Percentiles rank a stretch among this genome's conserved stretches.
Evolutionary conservation across 2,888 invertebrate species (phyloP).

Genomic region (Lapara coniferarum): DNA sequence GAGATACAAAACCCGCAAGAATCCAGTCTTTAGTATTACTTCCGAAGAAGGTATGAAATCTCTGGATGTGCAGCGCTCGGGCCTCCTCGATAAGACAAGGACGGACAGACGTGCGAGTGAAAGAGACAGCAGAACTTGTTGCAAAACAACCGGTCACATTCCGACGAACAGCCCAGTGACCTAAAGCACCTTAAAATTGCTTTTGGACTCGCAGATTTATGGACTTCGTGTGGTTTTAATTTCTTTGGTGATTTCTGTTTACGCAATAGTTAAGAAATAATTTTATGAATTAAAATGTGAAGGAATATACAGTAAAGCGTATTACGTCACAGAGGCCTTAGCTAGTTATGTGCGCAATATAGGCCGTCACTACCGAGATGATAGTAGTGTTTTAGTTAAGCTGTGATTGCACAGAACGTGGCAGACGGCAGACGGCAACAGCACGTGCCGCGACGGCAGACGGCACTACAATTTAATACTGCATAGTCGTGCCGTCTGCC

Average conservation of each 20-base stretch:
- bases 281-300: too few relatives aligned
- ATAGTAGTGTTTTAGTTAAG: too few relatives aligned
- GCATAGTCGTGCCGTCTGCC: too few relatives aligned
- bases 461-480: too few relatives aligned
- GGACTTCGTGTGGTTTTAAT: constrained; percentile 29
- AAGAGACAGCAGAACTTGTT: constrained; percentile 72
- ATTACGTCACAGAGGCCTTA: too few relatives aligned
- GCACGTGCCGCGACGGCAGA: too few relatives aligned
- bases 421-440: too few relatives aligned
- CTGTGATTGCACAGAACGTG: too few relatives aligned
- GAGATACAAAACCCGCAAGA: constrained; percentile 50
- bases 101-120: constrained; percentile 46
- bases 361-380: too few relatives aligned
- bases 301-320: too few relatives aligned
- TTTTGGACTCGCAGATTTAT: constrained; percentile 39
- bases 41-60: constrained; percentile 62
- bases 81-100: constrained; percentile 43
- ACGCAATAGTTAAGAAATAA: not conserved
- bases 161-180: constrained; percentile 77
- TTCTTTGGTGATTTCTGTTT: not conserved
- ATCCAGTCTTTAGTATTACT: constrained; percentile 64
- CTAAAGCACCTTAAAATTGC: constrained; percentile 60
- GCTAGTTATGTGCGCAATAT: too few relatives aligned
- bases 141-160: constrained; percentile 78
- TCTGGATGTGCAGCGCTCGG: constrained; percentile 47